Percentiles rank a stretch among this genome's conserved stretches.
These are phyloP conservation scores for Oeneis ivallda DNA, from an alignment of 2,888 invertebrate genomes.

Conservation along the genomic window DNA sequence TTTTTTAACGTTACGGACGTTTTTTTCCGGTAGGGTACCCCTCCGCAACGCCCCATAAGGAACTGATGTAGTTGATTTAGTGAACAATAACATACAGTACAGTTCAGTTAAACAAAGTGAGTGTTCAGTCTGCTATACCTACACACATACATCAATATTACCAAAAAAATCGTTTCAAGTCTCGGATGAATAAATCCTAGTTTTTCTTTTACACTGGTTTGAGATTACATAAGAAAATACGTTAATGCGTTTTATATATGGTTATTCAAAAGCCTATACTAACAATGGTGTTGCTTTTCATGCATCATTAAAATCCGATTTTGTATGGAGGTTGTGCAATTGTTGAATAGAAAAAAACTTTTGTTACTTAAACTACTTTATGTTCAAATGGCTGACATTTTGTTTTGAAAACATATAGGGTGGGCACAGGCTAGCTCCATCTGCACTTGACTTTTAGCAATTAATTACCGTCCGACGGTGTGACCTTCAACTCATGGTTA, in stretches of 20 bases:
- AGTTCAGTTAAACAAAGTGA: too few relatives aligned
- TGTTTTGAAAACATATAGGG: neutral
- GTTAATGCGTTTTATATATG: neutral
- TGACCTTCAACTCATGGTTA: too few relatives aligned
- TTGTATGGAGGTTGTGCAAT: constrained; percentile 24
- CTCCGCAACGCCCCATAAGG: too few relatives aligned
- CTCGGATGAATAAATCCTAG: neutral
- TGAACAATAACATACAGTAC: too few relatives aligned
- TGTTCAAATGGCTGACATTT: constrained; percentile 3
- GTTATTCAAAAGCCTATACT: constrained; percentile 6
- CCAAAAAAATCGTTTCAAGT: too few relatives aligned
- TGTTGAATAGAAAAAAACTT: neutral
- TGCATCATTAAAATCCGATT: constrained; percentile 15
- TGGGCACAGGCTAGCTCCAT: neutral
- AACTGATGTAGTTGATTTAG: too few relatives aligned
- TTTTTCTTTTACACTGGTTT: neutral
- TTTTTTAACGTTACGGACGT: too few relatives aligned
- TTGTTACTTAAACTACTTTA: too few relatives aligned
- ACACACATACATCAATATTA: too few relatives aligned
- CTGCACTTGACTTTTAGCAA: neutral
- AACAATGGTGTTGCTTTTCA: constrained; percentile 10
- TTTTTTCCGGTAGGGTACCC: too few relatives aligned
- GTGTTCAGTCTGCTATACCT: too few relatives aligned
- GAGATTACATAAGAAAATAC: neutral
- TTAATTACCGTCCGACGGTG: too few relatives aligned